Conservation (phyloP, 2,113 vertebrate genomes). For the Phalacrocorax pelagicus region DNA sequence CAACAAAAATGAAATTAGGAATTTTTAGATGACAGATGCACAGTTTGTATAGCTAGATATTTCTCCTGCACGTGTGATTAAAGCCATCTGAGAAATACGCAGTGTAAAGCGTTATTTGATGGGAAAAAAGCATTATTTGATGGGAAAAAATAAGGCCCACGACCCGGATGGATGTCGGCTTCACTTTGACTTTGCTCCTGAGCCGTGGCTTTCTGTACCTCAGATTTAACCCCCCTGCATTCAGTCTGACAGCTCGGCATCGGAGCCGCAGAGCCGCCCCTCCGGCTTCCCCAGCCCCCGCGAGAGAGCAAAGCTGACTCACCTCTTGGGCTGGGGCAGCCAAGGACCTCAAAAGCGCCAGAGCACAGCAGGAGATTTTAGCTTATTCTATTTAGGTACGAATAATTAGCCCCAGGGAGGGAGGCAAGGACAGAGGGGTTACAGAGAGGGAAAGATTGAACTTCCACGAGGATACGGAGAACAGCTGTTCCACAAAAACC, state of each 20-base stretch:
- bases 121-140: background rate
- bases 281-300: background rate
- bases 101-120: background rate
- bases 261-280: background rate
- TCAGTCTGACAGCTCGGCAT: background rate
- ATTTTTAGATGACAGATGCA: background rate
- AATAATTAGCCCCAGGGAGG: rapidly evolving
- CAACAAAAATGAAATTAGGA: background rate
- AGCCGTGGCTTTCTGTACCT: background rate
- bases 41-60: background rate
- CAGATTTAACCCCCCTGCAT: rapidly evolving
- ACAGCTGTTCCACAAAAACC: background rate
- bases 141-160: rapidly evolving
- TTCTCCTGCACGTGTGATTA: background rate
- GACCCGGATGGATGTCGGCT: rapidly evolving
- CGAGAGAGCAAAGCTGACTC: background rate
- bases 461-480: rapidly evolving
- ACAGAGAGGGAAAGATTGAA: rapidly evolving
- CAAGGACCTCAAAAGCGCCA: background rate
- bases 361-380: background rate
- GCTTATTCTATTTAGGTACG: rapidly evolving
- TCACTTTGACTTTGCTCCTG: background rate
- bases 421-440: background rate
- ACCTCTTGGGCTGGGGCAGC: background rate
- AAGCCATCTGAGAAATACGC: background rate